Conservation (phyloP, 64 coral and sea anemone genomes). For the Platygyra sinensis region DNA sequence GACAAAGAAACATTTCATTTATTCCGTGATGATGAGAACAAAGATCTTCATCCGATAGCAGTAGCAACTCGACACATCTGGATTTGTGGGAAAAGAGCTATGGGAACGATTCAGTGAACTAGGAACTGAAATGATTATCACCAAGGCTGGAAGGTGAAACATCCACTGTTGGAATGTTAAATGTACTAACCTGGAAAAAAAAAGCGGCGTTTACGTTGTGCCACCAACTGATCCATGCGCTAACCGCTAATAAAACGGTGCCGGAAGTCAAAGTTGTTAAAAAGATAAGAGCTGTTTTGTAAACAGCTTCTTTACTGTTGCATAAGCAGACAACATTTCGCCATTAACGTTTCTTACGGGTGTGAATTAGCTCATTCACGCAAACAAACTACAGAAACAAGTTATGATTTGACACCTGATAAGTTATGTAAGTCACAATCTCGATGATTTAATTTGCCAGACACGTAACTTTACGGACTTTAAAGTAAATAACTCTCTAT, state of each 20-base stretch:
- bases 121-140: slow-evolving; percentile 99
- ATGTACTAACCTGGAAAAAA: neutral
- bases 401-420: slow-evolving; percentile 34
- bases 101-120: slow-evolving; percentile 98
- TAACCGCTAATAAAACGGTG: slow-evolving; percentile 42
- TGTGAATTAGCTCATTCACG: slow-evolving; percentile 27
- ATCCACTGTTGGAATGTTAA: neutral
- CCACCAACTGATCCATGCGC: slow-evolving; percentile 29
- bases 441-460: slow-evolving; percentile 27
- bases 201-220: slow-evolving; percentile 21
- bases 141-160: slow-evolving; percentile 97
- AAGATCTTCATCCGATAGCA: slow-evolving; percentile 48
- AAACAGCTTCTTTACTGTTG: slow-evolving; percentile 27
- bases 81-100: slow-evolving; percentile 76
- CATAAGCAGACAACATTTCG: slow-evolving; percentile 11
- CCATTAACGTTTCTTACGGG: neutral
- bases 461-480: neutral
- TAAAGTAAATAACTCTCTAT: neutral
- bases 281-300: slow-evolving; percentile 54
- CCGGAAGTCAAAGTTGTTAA: slow-evolving; percentile 52
- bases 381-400: slow-evolving; percentile 23
- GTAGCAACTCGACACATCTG: slow-evolving; percentile 37
- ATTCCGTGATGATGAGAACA: slow-evolving; percentile 58
- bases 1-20: slow-evolving; percentile 51
- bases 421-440: neutral